A percentile compares a stretch with the other conserved stretches of the same genome.
Evolutionary conservation across 1,140 invertebrate species (phyloP).

Genomic region (Neodiprion fabricii): DNA sequence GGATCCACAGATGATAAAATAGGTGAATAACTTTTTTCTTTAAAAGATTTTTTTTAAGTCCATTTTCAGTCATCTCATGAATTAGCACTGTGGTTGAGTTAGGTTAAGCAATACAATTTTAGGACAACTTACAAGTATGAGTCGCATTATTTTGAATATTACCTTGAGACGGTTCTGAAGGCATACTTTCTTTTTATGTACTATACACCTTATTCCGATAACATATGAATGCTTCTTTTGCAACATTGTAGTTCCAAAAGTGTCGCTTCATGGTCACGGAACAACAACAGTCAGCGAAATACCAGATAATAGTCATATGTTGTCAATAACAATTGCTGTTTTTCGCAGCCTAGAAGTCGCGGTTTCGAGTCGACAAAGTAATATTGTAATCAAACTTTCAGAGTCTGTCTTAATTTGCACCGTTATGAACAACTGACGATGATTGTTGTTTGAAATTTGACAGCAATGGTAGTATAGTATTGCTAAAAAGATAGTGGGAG

Average conservation of each 20-base stretch:
- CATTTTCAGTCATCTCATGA: neutral
- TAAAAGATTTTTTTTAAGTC: neutral
- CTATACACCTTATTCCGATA: constrained; percentile 8
- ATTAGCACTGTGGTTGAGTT: too few species aligned
- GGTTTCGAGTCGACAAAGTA: neutral
- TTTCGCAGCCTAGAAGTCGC: neutral
- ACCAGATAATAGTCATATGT: too few species aligned
- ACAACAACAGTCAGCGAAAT: too few species aligned
- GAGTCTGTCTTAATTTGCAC: too few species aligned
- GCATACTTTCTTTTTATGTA: constrained; percentile 8
- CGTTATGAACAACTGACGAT: too few species aligned
- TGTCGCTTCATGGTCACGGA: too few species aligned
- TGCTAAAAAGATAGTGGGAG: too few species aligned
- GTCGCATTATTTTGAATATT: neutral
- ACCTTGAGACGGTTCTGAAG: neutral
- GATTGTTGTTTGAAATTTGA: too few species aligned
- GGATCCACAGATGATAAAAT: constrained; percentile 57
- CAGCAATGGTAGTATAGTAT: too few species aligned
- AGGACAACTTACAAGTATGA: constrained; percentile 1
- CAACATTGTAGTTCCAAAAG: too few species aligned
- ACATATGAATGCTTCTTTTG: too few species aligned
- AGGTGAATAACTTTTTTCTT: constrained; percentile 37
- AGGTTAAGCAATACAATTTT: neutral
- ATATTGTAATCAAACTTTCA: too few species aligned
- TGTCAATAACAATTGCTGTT: constrained; percentile 4